Evolutionary conservation across 2,888 invertebrate genomes (phyloP).

Genomic region (Oegoconia quadripuncta): DNA sequence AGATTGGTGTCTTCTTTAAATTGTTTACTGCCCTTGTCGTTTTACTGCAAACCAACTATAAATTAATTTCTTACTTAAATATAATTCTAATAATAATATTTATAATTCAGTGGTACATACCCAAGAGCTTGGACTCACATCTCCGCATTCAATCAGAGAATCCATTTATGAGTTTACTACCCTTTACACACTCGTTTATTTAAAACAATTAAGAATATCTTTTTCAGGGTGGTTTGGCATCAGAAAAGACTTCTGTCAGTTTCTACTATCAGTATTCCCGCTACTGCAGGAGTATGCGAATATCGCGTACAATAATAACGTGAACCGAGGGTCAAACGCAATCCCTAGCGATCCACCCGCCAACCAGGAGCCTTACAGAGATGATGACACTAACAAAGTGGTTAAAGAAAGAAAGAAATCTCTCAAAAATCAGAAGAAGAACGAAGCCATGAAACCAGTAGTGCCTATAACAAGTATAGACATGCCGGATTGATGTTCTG

Average conservation of each 20-base stretch:
- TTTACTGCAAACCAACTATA: too few relatives aligned
- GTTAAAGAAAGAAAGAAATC: conserved; percentile 80
- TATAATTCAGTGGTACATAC: too few relatives aligned
- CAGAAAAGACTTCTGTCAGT: conserved; percentile 97
- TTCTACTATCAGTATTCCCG: conserved; percentile 96
- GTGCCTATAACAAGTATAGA: conserved; percentile 94
- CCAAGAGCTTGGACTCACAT: too few relatives aligned
- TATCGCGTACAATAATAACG: conserved; percentile 92
- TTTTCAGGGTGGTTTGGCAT: conserved; percentile 99
- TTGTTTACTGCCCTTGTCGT: too few relatives aligned
- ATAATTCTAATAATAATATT: too few relatives aligned
- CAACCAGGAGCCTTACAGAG: conserved; percentile 69
- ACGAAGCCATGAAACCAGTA: conserved; percentile 90
- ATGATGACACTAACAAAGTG: conserved; percentile 65
- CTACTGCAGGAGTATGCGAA: conserved; percentile 98
- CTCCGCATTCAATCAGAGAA: background rate
- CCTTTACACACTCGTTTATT: background rate
- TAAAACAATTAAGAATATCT: conserved; percentile 3
- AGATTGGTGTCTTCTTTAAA: too few relatives aligned
- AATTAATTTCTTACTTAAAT: too few relatives aligned
- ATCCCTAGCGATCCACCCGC: conserved; percentile 54
- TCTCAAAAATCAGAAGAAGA: conserved; percentile 85
- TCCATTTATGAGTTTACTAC: background rate
- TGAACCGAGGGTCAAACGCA: conserved; percentile 45
- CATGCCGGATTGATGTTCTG: conserved; percentile 87